Conservation (phyloP, 2,888 invertebrate species). For the Terebella lapidaria region DNA sequence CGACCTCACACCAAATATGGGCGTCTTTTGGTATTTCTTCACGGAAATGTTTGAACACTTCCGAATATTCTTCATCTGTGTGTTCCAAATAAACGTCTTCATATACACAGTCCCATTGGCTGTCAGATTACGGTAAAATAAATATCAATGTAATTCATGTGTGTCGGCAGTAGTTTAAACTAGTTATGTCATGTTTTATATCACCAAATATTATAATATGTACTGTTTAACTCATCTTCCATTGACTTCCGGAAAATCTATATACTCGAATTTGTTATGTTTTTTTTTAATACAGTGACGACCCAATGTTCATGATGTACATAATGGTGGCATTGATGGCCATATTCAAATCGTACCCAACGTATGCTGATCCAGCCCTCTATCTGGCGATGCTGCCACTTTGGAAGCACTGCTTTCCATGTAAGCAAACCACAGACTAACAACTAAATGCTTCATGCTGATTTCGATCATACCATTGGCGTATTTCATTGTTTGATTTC, state of each 20-base stretch:
- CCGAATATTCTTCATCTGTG: slow-evolving; percentile 85
- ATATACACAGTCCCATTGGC: slow-evolving; percentile 82
- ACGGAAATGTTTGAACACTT: slow-evolving; percentile 99
- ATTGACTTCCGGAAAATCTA: not conserved
- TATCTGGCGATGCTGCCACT: slow-evolving; percentile 84
- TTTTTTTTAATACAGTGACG: slow-evolving; percentile 42
- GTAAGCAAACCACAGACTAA: slow-evolving; percentile 61
- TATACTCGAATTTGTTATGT: not conserved
- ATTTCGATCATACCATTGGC: too few relatives aligned
- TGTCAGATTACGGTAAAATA: slow-evolving; percentile 42
- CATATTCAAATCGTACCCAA: slow-evolving; percentile 95
- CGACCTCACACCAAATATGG: slow-evolving; percentile 93
- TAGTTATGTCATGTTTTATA: not conserved
- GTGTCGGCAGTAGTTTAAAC: not conserved
- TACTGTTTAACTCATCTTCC: not conserved
- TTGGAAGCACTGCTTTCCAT: slow-evolving; percentile 82
- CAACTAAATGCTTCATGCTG: too few relatives aligned
- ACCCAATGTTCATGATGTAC: slow-evolving; percentile 55
- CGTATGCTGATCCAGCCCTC: slow-evolving; percentile 89
- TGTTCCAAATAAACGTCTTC: slow-evolving; percentile 93
- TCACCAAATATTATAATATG: not conserved
- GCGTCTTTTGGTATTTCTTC: slow-evolving; percentile 99
- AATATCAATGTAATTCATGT: not conserved
- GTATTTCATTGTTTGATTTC: slow-evolving; percentile 34
- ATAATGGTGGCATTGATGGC: slow-evolving; percentile 63